These are phyloP conservation scores for Drosophila tripunctata DNA, from an alignment of 2,888 invertebrate genomes.

Conservation along the genomic window DNA sequence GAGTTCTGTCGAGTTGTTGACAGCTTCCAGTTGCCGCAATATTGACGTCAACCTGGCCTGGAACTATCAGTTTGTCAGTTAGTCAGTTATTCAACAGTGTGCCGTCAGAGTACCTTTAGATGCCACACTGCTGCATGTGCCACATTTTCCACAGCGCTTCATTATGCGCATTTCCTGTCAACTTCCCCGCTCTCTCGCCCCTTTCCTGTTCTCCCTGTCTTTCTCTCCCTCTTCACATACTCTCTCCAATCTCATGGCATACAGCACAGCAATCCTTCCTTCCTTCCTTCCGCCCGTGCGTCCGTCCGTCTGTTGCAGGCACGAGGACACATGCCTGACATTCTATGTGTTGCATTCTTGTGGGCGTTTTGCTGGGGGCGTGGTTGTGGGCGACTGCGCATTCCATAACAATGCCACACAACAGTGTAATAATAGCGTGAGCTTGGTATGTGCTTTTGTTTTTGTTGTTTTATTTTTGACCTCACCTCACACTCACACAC, in stretches of 20 bases:
- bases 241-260: background rate
- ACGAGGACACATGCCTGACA: slow-evolving; percentile 56
- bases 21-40: slow-evolving; percentile 37
- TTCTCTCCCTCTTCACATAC: background rate
- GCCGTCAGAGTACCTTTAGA: slow-evolving; percentile 37
- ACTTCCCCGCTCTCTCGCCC: background rate
- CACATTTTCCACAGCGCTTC: slow-evolving; percentile 67
- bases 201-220: background rate
- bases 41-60: slow-evolving; percentile 18
- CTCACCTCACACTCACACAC: slow-evolving; percentile 42
- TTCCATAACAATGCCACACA: slow-evolving; percentile 59
- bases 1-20: slow-evolving; percentile 23
- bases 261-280: slow-evolving; percentile 44
- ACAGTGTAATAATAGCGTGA: slow-evolving; percentile 43
- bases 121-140: slow-evolving; percentile 52
- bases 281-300: slow-evolving; percentile 41
- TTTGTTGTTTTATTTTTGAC: slow-evolving; percentile 33
- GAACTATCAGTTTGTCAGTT: slow-evolving; percentile 15
- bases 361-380: slow-evolving; percentile 53
- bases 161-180: slow-evolving; percentile 68
- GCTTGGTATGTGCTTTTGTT: background rate
- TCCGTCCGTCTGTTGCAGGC: slow-evolving; percentile 8
- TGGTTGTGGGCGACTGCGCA: slow-evolving; percentile 24
- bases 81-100: slow-evolving; percentile 37
- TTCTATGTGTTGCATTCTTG: slow-evolving; percentile 43